phyloP scores from a whole-genome alignment of 2,797 vertebrate species.

The Melanogrammus aeglefinus region DNA sequence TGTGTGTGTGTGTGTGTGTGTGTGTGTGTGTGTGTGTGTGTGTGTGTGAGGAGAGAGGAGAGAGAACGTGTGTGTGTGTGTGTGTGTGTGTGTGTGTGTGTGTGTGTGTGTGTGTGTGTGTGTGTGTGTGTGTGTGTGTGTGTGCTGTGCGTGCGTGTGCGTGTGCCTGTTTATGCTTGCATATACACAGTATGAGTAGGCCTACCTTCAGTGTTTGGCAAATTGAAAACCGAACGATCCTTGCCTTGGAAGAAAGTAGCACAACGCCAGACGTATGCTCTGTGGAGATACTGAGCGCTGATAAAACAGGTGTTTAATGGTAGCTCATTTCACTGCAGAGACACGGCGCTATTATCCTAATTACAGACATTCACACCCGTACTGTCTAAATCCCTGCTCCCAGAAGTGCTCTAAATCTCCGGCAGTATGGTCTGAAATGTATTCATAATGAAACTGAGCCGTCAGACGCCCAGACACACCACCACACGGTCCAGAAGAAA shows the following conservation, averaged over 20 bases:
- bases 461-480: slow-evolving; percentile 61
- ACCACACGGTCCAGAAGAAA: slow-evolving; percentile 50
- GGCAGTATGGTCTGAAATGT: slow-evolving; percentile 31
- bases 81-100: slow-evolving; percentile 3
- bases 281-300: slow-evolving; percentile 34
- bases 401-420: slow-evolving; percentile 16
- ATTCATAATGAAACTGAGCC: slow-evolving; percentile 51
- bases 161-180: not conserved
- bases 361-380: slow-evolving; percentile 64
- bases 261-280: not conserved
- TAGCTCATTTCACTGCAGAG: slow-evolving; percentile 39
- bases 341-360: slow-evolving; percentile 60
- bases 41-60: too few species aligned
- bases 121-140: not conserved
- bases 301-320: slow-evolving; percentile 56
- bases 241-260: not conserved
- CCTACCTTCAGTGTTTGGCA: not conserved
- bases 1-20: not conserved
- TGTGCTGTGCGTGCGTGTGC: too few species aligned
- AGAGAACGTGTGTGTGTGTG: not conserved
- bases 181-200: slow-evolving; percentile 9
- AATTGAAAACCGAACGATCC: not conserved
- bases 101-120: not conserved
- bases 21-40: not conserved
- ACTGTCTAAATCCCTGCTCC: slow-evolving; percentile 40